These are phyloP conservation scores for Dysmachus trigonus DNA, from an alignment of 2,888 invertebrate species.

Conservation along the genomic window DNA sequence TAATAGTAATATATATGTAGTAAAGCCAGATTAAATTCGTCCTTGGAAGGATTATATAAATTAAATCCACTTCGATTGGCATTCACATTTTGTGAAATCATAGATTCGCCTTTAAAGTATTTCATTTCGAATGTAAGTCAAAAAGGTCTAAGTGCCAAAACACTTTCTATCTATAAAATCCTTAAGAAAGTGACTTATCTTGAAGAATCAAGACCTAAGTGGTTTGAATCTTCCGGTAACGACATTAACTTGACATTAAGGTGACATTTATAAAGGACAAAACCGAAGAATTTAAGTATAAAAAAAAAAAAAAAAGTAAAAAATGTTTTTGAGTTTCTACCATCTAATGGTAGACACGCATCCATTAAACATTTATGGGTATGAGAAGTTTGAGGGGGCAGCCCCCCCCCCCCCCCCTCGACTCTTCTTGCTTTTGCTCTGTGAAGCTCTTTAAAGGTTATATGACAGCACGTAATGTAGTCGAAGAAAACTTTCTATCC, in stretches of 20 bases:
- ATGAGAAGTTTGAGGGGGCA: neutral
- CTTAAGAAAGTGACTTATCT: neutral
- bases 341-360: neutral
- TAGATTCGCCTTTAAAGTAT: neutral
- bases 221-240: neutral
- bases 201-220: neutral
- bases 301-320: neutral
- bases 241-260: neutral
- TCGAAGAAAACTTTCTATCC: neutral
- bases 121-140: neutral
- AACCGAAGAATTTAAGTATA: neutral
- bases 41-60: too few species aligned
- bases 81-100: too few species aligned
- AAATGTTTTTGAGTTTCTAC: neutral
- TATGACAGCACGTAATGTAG: constrained; percentile 16
- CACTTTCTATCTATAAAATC: neutral
- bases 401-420: neutral
- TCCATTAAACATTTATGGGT: neutral
- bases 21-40: too few species aligned
- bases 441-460: neutral
- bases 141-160: neutral
- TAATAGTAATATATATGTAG: too few species aligned
- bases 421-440: neutral
- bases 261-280: neutral
- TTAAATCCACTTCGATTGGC: too few species aligned